Evolutionary conservation across 1,140 invertebrate species (phyloP).

Genomic region (Drosophila littoralis): DNA sequence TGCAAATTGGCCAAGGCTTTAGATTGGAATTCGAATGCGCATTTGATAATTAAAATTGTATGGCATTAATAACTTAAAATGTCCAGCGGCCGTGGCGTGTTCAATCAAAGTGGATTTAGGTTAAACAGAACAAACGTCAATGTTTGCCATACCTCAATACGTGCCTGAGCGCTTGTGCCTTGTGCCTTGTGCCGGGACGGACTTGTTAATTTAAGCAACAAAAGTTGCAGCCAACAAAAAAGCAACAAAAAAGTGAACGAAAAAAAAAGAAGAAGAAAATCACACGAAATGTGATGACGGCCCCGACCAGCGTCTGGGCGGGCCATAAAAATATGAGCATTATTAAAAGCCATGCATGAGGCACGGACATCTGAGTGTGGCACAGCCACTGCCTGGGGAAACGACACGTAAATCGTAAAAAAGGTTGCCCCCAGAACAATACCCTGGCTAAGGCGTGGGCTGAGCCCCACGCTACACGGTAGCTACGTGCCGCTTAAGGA

Average conservation of each 20-base stretch:
- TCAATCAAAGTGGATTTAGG: conserved; percentile 70
- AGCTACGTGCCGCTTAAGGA: conserved; percentile 25
- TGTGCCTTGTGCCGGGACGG: conserved; percentile 14
- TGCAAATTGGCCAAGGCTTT: conserved; percentile 7
- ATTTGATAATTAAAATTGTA: conserved; percentile 74
- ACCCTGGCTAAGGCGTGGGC: neutral
- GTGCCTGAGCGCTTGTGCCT: neutral
- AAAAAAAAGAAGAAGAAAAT: conserved; percentile 41
- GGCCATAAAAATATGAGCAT: conserved; percentile 79
- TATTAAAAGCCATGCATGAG: conserved; percentile 72
- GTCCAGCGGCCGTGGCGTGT: conserved; percentile 55
- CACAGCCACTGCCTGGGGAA: conserved; percentile 60
- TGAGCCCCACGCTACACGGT: neutral
- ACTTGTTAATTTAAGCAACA: conserved; percentile 78
- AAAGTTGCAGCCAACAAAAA: conserved; percentile 55
- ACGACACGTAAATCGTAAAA: conserved; percentile 80
- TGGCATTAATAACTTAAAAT: conserved; percentile 70
- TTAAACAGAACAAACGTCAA: conserved; percentile 70
- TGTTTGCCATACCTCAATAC: conserved; percentile 50
- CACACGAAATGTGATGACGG: conserved; percentile 76
- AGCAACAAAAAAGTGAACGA: conserved; percentile 20
- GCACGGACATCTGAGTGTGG: conserved; percentile 40
- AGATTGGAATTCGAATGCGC: conserved; percentile 23
- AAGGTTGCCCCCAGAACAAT: conserved; percentile 62
- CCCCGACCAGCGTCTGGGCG: conserved; percentile 42